Percentiles rank a stretch among this genome's conserved stretches.
Conservation (phyloP, 2,888 invertebrate genomes). For the Drosophila nigricruria region DNA sequence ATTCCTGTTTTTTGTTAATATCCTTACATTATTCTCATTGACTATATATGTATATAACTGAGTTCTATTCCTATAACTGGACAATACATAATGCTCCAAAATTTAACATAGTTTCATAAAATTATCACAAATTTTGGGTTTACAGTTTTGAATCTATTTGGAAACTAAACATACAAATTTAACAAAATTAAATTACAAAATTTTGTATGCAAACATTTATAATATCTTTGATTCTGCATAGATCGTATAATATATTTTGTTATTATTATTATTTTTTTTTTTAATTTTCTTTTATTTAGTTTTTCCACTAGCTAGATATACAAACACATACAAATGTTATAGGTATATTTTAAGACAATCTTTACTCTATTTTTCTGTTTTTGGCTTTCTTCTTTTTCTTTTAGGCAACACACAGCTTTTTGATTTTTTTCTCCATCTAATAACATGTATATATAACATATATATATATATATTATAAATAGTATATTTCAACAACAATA, state of each 20-base stretch:
- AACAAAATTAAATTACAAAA: constrained; percentile 14
- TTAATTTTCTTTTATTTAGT: constrained; percentile 43
- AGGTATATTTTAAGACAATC: constrained; percentile 47
- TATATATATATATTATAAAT: constrained; percentile 30
- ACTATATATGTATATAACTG: constrained; percentile 32
- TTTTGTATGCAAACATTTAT: constrained; percentile 12
- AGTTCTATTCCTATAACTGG: constrained; percentile 30
- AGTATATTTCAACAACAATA: constrained; percentile 61
- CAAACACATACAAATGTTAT: constrained; percentile 76
- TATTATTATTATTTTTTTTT: constrained; percentile 27
- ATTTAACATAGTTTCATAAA: constrained; percentile 54
- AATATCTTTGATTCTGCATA: constrained; percentile 29
- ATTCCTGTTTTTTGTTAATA: constrained; percentile 58
- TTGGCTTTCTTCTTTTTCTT: not conserved
- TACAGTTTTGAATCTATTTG: constrained; percentile 17
- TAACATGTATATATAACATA: constrained; percentile 41
- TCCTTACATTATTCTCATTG: constrained; percentile 33
- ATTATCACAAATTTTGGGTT: constrained; percentile 77
- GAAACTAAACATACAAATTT: constrained; percentile 13
- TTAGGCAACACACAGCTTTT: constrained; percentile 54
- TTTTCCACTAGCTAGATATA: constrained; percentile 74
- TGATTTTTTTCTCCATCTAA: constrained; percentile 32
- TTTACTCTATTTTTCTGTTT: constrained; percentile 31
- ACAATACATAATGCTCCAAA: constrained; percentile 41
- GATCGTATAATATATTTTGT: constrained; percentile 8